These are phyloP conservation scores for Ennomos fuscantarius DNA, from an alignment of 2,888 invertebrate species.

Conservation along the genomic window DNA sequence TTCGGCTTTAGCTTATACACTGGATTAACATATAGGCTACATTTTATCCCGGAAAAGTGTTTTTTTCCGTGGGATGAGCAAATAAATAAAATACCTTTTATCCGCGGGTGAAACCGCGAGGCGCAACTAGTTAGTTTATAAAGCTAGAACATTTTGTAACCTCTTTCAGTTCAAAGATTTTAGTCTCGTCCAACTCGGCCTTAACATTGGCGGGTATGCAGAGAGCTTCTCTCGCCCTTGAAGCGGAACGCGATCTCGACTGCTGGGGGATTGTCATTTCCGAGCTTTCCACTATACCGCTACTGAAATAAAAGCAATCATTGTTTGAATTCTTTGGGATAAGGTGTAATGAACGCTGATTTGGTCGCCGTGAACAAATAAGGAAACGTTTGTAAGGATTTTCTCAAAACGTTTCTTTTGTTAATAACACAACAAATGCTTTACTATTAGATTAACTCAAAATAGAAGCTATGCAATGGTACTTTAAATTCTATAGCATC, in stretches of 20 bases:
- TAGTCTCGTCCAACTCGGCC: conserved; percentile 85
- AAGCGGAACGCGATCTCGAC: conserved; percentile 69
- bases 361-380: conserved; percentile 7
- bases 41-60: no score
- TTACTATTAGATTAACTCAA: no score
- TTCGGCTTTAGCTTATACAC: no score
- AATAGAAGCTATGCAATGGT: no score
- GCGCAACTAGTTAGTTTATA: no score
- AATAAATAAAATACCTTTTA: no score
- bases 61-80: no score
- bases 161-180: conserved; percentile 87
- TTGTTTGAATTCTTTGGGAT: conserved; percentile 33
- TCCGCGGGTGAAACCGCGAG: no score
- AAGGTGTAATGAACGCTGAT: conserved; percentile 21
- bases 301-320: conserved; percentile 51
- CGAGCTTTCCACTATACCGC: conserved; percentile 60
- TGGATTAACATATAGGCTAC: no score
- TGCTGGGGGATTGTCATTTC: conserved; percentile 57
- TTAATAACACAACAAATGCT: no score
- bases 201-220: conserved; percentile 76
- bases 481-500: no score
- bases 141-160: conserved; percentile 51
- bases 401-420: background rate
- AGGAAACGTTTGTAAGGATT: conserved; percentile 2
- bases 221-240: conserved; percentile 70